These are phyloP conservation scores for Wiebesia pumilae DNA, from an alignment of 1,140 invertebrate genomes.

Conservation along the genomic window DNA sequence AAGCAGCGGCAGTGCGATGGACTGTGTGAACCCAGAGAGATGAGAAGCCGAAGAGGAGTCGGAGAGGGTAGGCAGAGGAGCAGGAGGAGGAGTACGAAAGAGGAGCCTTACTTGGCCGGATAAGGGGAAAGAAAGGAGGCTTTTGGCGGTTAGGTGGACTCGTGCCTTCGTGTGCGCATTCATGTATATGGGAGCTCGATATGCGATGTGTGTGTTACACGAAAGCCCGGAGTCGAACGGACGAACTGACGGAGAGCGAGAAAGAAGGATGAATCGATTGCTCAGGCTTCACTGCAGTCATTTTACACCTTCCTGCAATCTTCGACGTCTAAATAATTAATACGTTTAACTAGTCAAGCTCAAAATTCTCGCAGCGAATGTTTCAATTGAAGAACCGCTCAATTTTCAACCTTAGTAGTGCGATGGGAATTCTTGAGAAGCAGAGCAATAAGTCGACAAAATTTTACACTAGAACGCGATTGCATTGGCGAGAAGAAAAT, in stretches of 20 bases:
- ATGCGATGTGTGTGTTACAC: background rate
- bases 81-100: conserved; percentile 17
- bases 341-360: background rate
- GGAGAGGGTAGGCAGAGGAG: background rate
- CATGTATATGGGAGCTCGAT: background rate
- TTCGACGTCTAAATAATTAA: background rate
- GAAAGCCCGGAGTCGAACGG: background rate
- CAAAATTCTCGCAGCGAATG: no score
- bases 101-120: background rate
- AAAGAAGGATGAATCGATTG: no score
- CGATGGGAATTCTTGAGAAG: no score
- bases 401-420: no score
- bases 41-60: conserved; percentile 21
- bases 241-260: background rate
- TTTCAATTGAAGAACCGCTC: no score
- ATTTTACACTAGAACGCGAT: no score
- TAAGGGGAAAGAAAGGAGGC: conserved; percentile 59
- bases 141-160: conserved; percentile 70
- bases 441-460: no score
- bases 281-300: background rate
- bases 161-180: conserved; percentile 24
- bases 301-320: background rate
- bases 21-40: conserved; percentile 15
- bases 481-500: no score
- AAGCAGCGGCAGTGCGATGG: conserved; percentile 29